Evolutionary conservation across 2,113 vertebrate species (phyloP).

Genomic region (Vombatus ursinus): DNA sequence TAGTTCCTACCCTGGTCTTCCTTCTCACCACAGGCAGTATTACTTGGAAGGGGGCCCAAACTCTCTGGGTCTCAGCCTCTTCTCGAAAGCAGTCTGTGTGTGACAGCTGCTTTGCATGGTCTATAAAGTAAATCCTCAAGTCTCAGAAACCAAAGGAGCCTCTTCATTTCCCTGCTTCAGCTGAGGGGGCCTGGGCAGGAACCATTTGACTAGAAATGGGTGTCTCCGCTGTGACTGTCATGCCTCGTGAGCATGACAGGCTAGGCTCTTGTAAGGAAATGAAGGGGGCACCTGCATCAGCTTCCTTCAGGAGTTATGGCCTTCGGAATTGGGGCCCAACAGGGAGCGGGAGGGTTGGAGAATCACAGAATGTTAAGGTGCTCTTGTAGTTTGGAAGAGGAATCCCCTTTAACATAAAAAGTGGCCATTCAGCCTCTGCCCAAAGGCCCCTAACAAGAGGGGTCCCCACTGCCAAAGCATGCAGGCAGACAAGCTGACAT

Average conservation of each 20-base stretch:
- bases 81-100: background rate
- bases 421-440: background rate
- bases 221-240: rapidly evolving
- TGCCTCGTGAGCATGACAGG: background rate
- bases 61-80: background rate
- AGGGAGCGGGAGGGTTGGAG: background rate
- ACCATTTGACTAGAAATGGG: conserved; percentile 72
- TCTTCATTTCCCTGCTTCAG: conserved; percentile 66
- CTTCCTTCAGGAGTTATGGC: background rate
- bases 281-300: conserved; percentile 45
- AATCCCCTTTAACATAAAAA: rapidly evolving
- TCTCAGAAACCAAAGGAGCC: background rate
- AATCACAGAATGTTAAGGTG: background rate
- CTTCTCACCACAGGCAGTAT: background rate
- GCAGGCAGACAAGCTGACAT: background rate
- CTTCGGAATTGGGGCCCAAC: background rate
- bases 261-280: conserved; percentile 57
- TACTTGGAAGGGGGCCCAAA: background rate
- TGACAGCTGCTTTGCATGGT: conserved; percentile 30
- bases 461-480: rapidly evolving
- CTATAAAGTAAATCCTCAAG: background rate
- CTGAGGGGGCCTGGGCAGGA: background rate
- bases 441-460: rapidly evolving
- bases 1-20: background rate
- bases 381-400: background rate